Percentiles rank a stretch among this genome's conserved stretches.
These are phyloP conservation scores for Nansenia antarctica DNA, from an alignment of 2,113 vertebrate genomes.

Conservation along the genomic window DNA sequence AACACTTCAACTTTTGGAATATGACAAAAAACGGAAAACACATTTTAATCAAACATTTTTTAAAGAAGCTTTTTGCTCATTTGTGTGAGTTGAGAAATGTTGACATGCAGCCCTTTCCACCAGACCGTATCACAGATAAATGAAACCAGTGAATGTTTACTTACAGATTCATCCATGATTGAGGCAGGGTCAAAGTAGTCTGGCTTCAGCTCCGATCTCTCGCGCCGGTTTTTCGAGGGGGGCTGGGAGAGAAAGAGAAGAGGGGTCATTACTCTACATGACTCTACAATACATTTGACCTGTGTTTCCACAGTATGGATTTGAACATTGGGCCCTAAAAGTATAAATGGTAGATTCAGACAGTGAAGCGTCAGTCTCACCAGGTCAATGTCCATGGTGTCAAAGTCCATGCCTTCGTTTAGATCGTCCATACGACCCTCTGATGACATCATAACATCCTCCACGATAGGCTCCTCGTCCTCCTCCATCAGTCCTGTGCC, in stretches of 20 bases:
- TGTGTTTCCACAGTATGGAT: too few relatives aligned
- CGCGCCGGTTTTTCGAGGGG: slow-evolving; percentile 96
- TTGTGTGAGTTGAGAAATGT: too few relatives aligned
- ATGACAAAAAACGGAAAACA: not conserved
- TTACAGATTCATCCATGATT: slow-evolving; percentile 99
- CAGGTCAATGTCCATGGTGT: slow-evolving; percentile 99
- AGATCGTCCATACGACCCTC: slow-evolving; percentile 98
- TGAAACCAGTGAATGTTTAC: too few relatives aligned
- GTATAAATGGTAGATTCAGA: too few relatives aligned
- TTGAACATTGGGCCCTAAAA: too few relatives aligned
- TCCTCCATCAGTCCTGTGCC: slow-evolving; percentile 98
- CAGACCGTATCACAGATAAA: too few relatives aligned
- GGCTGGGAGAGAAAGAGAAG: slow-evolving; percentile 75
- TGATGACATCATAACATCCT: slow-evolving; percentile 99
- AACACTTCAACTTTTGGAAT: too few relatives aligned
- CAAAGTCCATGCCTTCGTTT: slow-evolving; percentile 99
- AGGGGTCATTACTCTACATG: not conserved
- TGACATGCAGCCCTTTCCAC: too few relatives aligned
- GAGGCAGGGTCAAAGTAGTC: slow-evolving; percentile 99
- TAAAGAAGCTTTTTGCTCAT: too few relatives aligned
- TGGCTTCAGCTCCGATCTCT: slow-evolving; percentile 96
- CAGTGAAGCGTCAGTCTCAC: slow-evolving; percentile 70
- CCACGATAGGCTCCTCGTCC: slow-evolving; percentile 98
- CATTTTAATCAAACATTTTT: too few relatives aligned
- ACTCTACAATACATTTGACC: not conserved